Evolutionary conservation across 2,797 vertebrate genomes (phyloP), one percentile per base, ranked within the genome.

Genomic region (Triplophysa bombifrons): DNA sequence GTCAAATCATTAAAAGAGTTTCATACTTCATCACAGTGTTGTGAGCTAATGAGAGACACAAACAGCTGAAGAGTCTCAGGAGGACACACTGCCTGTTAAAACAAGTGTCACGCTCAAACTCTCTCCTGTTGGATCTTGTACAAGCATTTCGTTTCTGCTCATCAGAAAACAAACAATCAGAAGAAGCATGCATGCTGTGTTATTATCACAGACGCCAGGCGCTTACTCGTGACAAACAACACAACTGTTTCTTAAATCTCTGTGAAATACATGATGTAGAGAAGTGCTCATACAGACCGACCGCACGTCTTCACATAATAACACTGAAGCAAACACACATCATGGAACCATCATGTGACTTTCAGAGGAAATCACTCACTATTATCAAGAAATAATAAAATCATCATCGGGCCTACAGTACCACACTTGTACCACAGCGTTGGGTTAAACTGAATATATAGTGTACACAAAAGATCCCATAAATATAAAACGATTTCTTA

Each of bases 1-100:
- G 10, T 46, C 1, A 46, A 46, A 46, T 10, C 12, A 46, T 13
- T 2, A 12, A 11, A 46, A 13, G 44, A 41, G 63, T 71, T 46
- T 13, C 30, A 30, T 30, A 4, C 30, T 58, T 30, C 64, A 80
- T 82, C 77, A 84, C 30, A 30, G 30, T 5, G 30, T 30, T 30
- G 30, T 82, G 74, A 80, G 79, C 69, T 67, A 80, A 82, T 70
- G 56, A 60, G 58, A 78, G 65, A 75, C 53, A 58, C 44, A 79
- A 79, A 83, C 74, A 61, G 48, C 9, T n/a, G 53, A 58, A 38
- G 27, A 44, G 51, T 56, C 58, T 4, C 66, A 27, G 50, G 73
- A 58, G 73, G 77, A 77, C 72, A 72, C 27, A 19, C 46, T 60
- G 77, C 56, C 78, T 80, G 51, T 66, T 67, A 72, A 66, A 80